phyloP scores from a whole-genome alignment of 1,140 invertebrate species.

The Myzus persicae region DNA sequence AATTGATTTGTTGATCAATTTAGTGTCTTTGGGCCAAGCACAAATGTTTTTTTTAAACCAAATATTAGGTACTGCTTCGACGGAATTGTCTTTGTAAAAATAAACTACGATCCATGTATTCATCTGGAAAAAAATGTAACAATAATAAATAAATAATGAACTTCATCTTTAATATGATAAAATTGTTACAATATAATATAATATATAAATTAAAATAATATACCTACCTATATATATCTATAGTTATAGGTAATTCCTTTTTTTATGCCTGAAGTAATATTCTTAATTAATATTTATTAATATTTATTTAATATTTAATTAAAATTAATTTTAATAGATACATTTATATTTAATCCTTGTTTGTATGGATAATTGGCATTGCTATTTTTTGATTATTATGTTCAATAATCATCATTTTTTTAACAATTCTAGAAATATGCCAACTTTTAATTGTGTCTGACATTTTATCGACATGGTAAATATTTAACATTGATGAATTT shows the following conservation, averaged over 20 bases:
- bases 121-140: background rate
- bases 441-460: background rate
- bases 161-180: background rate
- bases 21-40: background rate
- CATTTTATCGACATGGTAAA: background rate
- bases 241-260: background rate
- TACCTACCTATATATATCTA: background rate
- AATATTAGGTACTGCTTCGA: background rate
- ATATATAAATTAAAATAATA: background rate
- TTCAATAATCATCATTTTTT: background rate
- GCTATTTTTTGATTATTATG: background rate
- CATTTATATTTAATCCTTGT: background rate
- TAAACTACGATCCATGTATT: background rate
- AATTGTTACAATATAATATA: background rate
- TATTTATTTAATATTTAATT: too few species aligned
- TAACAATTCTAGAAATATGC: background rate
- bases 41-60: background rate
- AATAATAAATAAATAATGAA: too few species aligned
- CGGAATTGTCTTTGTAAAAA: background rate
- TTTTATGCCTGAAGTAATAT: background rate
- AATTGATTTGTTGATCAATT: conserved; percentile 48
- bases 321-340: too few species aligned
- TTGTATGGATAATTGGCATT: background rate
- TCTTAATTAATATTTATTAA: background rate
- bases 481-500: background rate